Conservation (phyloP, 2,797 vertebrate genomes). For the Rhodeus uyekii region DNA sequence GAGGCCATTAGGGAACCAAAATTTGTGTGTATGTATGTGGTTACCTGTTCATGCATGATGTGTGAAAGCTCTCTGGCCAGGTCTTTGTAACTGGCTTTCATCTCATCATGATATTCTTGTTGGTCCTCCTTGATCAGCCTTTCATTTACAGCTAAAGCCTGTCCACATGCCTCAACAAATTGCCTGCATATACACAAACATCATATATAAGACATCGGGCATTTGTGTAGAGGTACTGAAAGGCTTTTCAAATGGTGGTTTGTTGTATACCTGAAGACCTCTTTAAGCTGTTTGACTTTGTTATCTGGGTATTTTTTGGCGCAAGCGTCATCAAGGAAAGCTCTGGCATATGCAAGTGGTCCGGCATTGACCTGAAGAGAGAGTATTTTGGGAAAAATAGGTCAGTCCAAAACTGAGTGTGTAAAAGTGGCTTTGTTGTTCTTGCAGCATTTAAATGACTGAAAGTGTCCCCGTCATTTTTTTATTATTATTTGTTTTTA, state of each 20-base stretch:
- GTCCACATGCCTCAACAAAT: conserved; percentile 94
- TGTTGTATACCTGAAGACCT: conserved; percentile 91
- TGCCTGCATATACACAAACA: conserved; percentile 76
- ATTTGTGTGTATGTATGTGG: neutral
- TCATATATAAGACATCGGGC: neutral
- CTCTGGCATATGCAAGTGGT: conserved; percentile 93
- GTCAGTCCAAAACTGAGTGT: neutral
- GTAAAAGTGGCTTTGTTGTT: neutral
- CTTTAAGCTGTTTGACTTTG: conserved; percentile 95
- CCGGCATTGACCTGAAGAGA: conserved; percentile 90
- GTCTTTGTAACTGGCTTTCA: conserved; percentile 95
- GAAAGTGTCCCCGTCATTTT: too few species aligned
- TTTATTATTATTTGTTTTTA: too few species aligned
- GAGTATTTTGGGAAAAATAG: neutral
- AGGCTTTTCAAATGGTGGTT: neutral
- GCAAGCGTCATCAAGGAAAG: conserved; percentile 89
- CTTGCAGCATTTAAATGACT: neutral
- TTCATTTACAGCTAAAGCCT: conserved; percentile 88
- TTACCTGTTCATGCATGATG: conserved; percentile 93
- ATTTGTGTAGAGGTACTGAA: neutral
- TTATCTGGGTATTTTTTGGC: conserved; percentile 96
- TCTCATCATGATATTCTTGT: conserved; percentile 95
- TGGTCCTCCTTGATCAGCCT: conserved; percentile 95
- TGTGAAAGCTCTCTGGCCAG: conserved; percentile 90
- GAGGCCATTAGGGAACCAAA: neutral